Percentiles rank a stretch among this genome's conserved stretches.
Conservation (phyloP, 2,888 invertebrate species). For the Unio delphinus region DNA sequence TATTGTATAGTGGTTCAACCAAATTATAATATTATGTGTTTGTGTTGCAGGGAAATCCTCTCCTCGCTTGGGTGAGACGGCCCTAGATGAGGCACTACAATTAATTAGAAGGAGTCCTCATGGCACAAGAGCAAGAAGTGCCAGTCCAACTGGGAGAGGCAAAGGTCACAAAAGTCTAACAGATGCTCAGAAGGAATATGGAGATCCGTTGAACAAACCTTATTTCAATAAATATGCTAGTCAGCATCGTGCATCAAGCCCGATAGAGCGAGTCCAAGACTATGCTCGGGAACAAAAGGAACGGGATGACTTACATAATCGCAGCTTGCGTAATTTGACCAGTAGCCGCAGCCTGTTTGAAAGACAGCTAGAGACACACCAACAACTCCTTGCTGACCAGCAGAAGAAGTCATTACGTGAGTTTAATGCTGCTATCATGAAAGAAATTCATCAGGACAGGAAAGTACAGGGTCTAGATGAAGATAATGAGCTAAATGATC, state of each 20-base stretch:
- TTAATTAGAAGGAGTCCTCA: slow-evolving; percentile 50
- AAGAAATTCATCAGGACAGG: slow-evolving; percentile 54
- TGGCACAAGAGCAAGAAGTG: slow-evolving; percentile 39
- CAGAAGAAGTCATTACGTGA: slow-evolving; percentile 59
- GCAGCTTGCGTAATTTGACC: slow-evolving; percentile 59
- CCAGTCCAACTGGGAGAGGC: slow-evolving; percentile 10
- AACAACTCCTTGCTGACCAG: slow-evolving; percentile 56
- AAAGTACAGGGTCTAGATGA: slow-evolving; percentile 25
- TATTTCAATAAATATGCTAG: slow-evolving; percentile 51
- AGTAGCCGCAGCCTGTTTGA: slow-evolving; percentile 66
- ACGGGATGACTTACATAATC: slow-evolving; percentile 49
- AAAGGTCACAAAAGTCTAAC: slow-evolving; percentile 20
- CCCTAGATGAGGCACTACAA: slow-evolving; percentile 60
- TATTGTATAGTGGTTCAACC: too few species aligned
- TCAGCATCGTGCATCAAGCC: slow-evolving; percentile 17
- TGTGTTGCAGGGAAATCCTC: slow-evolving; percentile 27
- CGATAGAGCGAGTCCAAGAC: slow-evolving; percentile 18
- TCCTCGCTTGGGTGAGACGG: slow-evolving; percentile 17
- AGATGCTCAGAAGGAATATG: slow-evolving; percentile 20
- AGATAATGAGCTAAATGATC: slow-evolving; percentile 17
- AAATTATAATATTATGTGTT: not conserved
- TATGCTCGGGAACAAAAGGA: slow-evolving; percentile 17
- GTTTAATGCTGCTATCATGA: slow-evolving; percentile 59
- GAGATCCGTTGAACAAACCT: slow-evolving; percentile 50
- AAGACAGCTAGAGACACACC: slow-evolving; percentile 63